Base-by-base conservation (phyloP, 1,140 invertebrate species). In the Probaryconus sp. region DNA sequence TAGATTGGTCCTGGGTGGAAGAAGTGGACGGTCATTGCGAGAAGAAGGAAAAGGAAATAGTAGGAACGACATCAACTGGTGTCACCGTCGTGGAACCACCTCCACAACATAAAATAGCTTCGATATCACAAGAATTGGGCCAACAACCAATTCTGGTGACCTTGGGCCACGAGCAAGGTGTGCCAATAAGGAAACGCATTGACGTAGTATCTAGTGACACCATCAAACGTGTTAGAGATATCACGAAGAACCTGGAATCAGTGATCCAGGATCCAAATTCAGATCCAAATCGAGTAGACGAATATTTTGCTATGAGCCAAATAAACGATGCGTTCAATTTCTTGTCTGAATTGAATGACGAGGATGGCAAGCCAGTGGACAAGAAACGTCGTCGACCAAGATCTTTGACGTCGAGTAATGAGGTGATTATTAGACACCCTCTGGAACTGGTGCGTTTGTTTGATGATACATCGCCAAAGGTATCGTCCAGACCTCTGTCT, bases 1-100 rank as follows among this genome's bases (percentile, higher is more conserved):
- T 88, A 10, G 86, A 88, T 76, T 88, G 86, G 86, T 88, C 86
- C 6, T 87, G 86, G 86, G 72, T 88, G 1, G 86, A 85, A 55
- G 85, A 87, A 69, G 70, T 87, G 33, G 83, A 86, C 18, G 72
- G 61, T 26, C 64, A 67, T 11, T 76, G 45, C 63, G 63, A 5
- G 37, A 63, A 67, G n/a, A 5, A 48, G 21, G 14, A 35, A 48
- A 31, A 50, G 40, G 11, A 13, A 26, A 7, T 31, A 28, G 45
- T 20, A 16, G 2, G 33, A 47, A 51, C 21, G 35, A 7, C 18
- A 9, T 9, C 63, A 33, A 24, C 50, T 35, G 60, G 50, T 56
- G 68, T 61, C 64, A 64, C 71, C 65, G 45, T 56, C 58, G 51
- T 50, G 42, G 71, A 64, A 13, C 68, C 55, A 42, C 65, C 53